Base-by-base conservation (phyloP, 1,140 invertebrate genomes). In the Drosophila simulans region DNA sequence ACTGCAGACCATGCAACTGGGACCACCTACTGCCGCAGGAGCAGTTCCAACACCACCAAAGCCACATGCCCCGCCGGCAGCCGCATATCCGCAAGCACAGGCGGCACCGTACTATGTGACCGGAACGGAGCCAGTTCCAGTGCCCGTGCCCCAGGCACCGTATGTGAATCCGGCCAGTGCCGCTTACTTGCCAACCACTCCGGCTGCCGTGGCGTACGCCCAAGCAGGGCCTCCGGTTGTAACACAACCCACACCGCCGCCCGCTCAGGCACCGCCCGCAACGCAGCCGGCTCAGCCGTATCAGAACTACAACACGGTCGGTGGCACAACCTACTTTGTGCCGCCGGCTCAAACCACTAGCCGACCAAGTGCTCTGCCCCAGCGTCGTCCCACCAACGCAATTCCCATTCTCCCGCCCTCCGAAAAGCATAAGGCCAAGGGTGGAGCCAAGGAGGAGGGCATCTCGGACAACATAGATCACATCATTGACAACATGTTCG, bases 401-500 rank as follows among this genome's bases (percentile, higher is more conserved):
- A 93, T 93, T 58, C 92, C 92, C 39, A 93, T 93, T 42, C 71
- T 93, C 34, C 92, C 92, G 25, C 92, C 92, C 43, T 92, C 92
- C 5, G 91, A 92, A 53, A 91, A 91, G 51, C 88, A 91, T 37
- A 91, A 92, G 78, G 4, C 11, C 12, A 17, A 55, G 45, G 40
- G 31, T 25, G 39, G 56, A 17, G 63, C 56, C 56, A 55, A 86
- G 48, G 63, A 78, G 45, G 72, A 76, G 15, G 83, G 83, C 37
- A 89, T 82, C 31, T 85, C 88, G 1, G 94, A 94, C 52, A 94
- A 94, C 64, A 94, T 94, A 43, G 94, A 94, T 71, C 92, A 94
- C 64, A 94, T 94, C 40, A 93, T 94, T 2, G 94, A 94, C 59
- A 94, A 94, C 59, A 94, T 94, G 94, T 94, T 94, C 66, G 94